Percentiles rank a stretch among this genome's conserved stretches.
phyloP scores from a whole-genome alignment of 2,113 vertebrate species.

The Rhagologus leucostigma region DNA sequence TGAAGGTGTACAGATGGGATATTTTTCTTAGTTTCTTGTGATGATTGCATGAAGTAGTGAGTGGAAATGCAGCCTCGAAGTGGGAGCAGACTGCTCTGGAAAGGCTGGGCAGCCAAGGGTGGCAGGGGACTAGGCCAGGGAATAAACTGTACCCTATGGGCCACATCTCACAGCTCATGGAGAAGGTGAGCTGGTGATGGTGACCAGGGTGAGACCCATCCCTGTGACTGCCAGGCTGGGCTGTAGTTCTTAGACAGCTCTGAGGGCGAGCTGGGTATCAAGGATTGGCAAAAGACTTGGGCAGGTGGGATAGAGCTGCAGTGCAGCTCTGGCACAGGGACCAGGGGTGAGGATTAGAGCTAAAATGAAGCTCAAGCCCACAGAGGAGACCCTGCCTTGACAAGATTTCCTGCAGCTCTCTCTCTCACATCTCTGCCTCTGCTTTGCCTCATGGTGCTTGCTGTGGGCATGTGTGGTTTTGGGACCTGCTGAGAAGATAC shows the following conservation, averaged over 20 bases:
- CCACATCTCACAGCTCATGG: neutral
- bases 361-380: neutral
- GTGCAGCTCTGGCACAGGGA: neutral
- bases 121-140: no score
- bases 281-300: fast-evolving
- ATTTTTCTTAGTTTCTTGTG: neutral
- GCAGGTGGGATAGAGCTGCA: neutral
- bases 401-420: neutral
- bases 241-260: neutral
- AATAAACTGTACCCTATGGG: fast-evolving
- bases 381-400: neutral
- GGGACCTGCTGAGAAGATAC: neutral
- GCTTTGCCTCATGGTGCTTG: fast-evolving
- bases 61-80: neutral
- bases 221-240: neutral
- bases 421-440: neutral
- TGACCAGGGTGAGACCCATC: neutral
- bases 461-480: neutral
- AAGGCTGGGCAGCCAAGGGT: neutral
- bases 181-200: neutral
- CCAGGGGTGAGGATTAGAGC: neutral
- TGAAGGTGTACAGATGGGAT: neutral
- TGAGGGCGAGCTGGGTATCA: fast-evolving
- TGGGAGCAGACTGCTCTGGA: neutral
- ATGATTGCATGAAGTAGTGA: neutral